Base-by-base conservation (phyloP, 2,888 invertebrate genomes). In the Tortrix viridana region DNA sequence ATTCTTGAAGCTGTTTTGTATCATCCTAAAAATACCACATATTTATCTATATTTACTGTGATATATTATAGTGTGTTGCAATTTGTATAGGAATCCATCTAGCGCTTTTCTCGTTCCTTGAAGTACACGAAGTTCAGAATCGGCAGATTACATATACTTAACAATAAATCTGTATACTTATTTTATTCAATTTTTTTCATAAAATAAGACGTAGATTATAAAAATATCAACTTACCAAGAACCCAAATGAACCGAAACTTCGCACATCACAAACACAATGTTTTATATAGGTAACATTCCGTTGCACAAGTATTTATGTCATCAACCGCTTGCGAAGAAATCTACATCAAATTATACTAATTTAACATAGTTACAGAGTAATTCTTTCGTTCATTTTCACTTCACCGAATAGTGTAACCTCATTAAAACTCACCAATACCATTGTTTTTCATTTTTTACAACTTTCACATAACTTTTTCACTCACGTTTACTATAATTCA, bases 231-330 rank as follows among this genome's bases (percentile, higher is more conserved):
- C 63, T 58, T 53, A 63, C 63, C 58, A 41, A 16, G 6, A 18
- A 53, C n/a, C 26, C 41, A 18, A 22, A 43, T 46, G 41, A 46
- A 47, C 43, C n/a, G 20, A 52, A 58, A 63, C 58, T 63, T 48
- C 43, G 23, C 52, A 63, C 63, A 53, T 63, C 53, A 58, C 63
- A 32, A 32, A 32, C 47, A 19, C 52, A 63, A 48, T 43, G 57
- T 58, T 32, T 12, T 9, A 32, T 22, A n/a, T 5, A 32, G 1
- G 14, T 38, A 46, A 32, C n/a, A 53, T 20, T 48, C 57, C 57
- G 46, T 20, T 53, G 22, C 16, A 23, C 53, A 41, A 12, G 2
- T 53, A 56, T 1, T 26, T n/a, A 41, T 20, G 38, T 46, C 46
- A 16, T n/a, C 19, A 43, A 4, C 19, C 46, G 18, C 57, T 53